Evolutionary conservation across 1,140 invertebrate species (phyloP).

Genomic region (Dendrolimus kikuchii): DNA sequence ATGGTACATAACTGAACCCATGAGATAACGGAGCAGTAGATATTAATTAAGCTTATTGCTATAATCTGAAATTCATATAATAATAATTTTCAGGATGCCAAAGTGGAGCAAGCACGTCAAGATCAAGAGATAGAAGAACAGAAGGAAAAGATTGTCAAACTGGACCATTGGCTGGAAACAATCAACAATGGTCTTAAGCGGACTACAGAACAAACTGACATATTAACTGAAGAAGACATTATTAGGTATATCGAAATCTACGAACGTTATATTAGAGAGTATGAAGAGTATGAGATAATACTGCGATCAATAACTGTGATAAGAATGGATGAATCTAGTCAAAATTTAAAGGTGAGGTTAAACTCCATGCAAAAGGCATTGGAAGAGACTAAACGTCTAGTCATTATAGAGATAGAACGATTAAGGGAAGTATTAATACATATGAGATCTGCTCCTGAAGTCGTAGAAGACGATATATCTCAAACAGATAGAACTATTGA

Average conservation of each 20-base stretch:
- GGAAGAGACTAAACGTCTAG: slow-evolving; percentile 71
- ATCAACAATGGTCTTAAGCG: slow-evolving; percentile 57
- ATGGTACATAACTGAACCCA: no score
- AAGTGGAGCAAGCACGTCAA: slow-evolving; percentile 37
- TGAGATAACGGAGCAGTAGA: no score
- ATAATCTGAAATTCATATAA: no score
- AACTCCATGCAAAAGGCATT: slow-evolving; percentile 71
- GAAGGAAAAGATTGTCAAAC: slow-evolving; percentile 45
- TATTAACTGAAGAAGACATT: slow-evolving; percentile 57
- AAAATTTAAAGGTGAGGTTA: slow-evolving; percentile 73
- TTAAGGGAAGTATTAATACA: slow-evolving; percentile 63
- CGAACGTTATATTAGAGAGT: slow-evolving; percentile 71
- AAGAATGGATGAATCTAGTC: slow-evolving; percentile 71
- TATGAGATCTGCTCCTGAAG: slow-evolving; percentile 47
- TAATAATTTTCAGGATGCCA: slow-evolving; percentile 51
- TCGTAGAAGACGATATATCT: slow-evolving; percentile 60
- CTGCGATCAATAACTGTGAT: slow-evolving; percentile 73
- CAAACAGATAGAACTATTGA: slow-evolving; percentile 75
- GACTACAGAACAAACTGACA: slow-evolving; percentile 40
- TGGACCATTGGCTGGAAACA: slow-evolving; percentile 57
- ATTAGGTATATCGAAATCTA: slow-evolving; percentile 63
- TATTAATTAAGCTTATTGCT: no score
- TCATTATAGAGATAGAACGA: slow-evolving; percentile 72
- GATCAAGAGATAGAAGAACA: slow-evolving; percentile 52
- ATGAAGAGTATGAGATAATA: slow-evolving; percentile 73